Conservation (phyloP, 2,888 invertebrate species). For the Heteromurus nitidus region DNA sequence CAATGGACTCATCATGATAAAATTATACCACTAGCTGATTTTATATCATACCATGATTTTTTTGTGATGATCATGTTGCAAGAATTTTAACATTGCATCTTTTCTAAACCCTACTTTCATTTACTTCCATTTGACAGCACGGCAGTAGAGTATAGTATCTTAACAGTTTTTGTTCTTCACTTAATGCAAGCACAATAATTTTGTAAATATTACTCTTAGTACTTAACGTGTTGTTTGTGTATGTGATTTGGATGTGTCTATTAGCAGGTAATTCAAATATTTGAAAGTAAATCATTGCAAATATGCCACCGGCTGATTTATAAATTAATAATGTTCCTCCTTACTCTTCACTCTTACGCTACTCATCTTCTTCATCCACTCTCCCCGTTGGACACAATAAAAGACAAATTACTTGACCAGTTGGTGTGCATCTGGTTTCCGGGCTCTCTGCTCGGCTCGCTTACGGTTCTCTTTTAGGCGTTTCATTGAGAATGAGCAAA, state of each 20-base stretch:
- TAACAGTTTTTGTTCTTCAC: conserved; percentile 3
- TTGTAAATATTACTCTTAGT: too few relatives aligned
- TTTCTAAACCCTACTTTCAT: neutral
- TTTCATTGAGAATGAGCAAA: neutral
- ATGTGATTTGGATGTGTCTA: conserved; percentile 57
- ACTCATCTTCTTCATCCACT: neutral
- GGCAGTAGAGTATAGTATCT: too few relatives aligned
- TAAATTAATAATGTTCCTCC: neutral
- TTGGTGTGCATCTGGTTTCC: neutral
- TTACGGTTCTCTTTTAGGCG: neutral
- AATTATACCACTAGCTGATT: conserved; percentile 42
- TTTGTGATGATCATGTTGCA: conserved; percentile 17
- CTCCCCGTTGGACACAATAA: neutral
- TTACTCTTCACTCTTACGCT: neutral
- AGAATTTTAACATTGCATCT: conserved; percentile 27
- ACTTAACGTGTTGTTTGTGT: neutral
- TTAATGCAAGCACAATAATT: neutral
- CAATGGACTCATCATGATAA: conserved; percentile 24
- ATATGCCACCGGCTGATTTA: conserved; percentile 48
- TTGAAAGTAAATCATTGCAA: conserved; percentile 51
- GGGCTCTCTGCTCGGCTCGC: neutral
- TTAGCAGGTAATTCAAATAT: conserved; percentile 51
- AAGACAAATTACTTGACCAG: conserved; percentile 14
- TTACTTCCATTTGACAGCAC: neutral
- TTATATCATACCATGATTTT: too few relatives aligned